These are phyloP conservation scores for Ellobium chinense DNA, from an alignment of 2,888 invertebrate species.

Conservation along the genomic window DNA sequence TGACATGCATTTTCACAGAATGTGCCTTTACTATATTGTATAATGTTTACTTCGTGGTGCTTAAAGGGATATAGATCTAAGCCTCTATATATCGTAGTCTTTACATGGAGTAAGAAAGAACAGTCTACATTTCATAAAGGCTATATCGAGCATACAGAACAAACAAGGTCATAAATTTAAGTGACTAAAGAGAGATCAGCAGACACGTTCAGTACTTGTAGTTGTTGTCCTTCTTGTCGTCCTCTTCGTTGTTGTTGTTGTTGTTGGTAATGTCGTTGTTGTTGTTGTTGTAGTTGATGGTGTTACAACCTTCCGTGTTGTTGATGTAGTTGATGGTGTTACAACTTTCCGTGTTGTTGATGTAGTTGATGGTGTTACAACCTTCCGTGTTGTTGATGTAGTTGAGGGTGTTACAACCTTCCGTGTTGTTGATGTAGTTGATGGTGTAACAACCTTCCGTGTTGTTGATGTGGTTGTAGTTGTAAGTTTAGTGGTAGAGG, in stretches of 20 bases:
- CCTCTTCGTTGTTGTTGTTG: neutral
- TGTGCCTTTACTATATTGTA: too few relatives aligned
- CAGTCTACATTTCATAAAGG: too few relatives aligned
- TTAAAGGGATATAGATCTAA: too few relatives aligned
- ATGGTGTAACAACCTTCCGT: neutral
- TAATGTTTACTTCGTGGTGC: too few relatives aligned
- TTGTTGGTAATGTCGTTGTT: neutral
- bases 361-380: neutral
- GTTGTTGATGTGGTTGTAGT: neutral
- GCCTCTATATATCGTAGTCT: too few relatives aligned
- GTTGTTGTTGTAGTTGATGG: neutral
- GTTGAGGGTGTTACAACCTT: neutral
- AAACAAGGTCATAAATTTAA: too few relatives aligned
- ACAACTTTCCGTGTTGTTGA: neutral
- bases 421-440: neutral
- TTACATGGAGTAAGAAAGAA: too few relatives aligned
- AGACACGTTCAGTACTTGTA: too few relatives aligned
- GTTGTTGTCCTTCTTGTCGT: neutral
- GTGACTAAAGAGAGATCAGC: too few relatives aligned
- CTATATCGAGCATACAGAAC: too few relatives aligned
- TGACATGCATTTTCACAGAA: too few relatives aligned
- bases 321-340: neutral
- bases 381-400: neutral
- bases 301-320: neutral
- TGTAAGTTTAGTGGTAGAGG: neutral